Evolutionary conservation across 2,888 invertebrate genomes (phyloP), one percentile per base, ranked within the genome.

Genomic region (Auanema sp.): DNA sequence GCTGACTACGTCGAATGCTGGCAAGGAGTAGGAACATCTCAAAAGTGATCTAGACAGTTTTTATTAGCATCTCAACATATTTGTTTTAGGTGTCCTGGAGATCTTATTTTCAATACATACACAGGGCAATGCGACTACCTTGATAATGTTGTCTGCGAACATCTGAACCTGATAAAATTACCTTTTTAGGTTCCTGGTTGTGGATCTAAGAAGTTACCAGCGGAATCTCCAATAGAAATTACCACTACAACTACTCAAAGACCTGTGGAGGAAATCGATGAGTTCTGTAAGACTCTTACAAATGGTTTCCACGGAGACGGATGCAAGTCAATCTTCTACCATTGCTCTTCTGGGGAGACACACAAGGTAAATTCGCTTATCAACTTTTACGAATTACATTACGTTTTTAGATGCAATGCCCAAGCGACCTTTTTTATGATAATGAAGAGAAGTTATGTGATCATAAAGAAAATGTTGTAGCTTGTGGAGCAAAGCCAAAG

Each of bases 361-460:
- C 24, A 41, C 12, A 58, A 59, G 44, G 16, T 63, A 12, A 43
- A 10, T 6, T 52, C 11, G 18, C 16, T 12, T 12, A 5, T 49
- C 50, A 41, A 23, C 1, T 5, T 54, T 41, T 18, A 51, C 3
- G 16, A 14, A 3, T 25, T 55, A 41, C 12, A 55, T 43, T 43
- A 16, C 8, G 33, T 11, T 12, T 33, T 3, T 42, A 62, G 58
- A 56, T 62, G 58, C 16, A 33, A 12, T 80, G 80, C 49, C 78
- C 72, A 8, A 43, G 58, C 12, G 78, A 75, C 43, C 59, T 74
- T n/a, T 64, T 65, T 58, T 80, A 69, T 66, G 65, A 72, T 47
- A 10, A 65, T 6, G 47, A 64, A 24, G 54, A 42, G 43, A 42
- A 62, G 12, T 18, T 23, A 12, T 80, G 80, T 60, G 69, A 77